These are phyloP conservation scores for Herpailurus yagouaroundi DNA, from an alignment of 2,113 vertebrate species.

Conservation along the genomic window DNA sequence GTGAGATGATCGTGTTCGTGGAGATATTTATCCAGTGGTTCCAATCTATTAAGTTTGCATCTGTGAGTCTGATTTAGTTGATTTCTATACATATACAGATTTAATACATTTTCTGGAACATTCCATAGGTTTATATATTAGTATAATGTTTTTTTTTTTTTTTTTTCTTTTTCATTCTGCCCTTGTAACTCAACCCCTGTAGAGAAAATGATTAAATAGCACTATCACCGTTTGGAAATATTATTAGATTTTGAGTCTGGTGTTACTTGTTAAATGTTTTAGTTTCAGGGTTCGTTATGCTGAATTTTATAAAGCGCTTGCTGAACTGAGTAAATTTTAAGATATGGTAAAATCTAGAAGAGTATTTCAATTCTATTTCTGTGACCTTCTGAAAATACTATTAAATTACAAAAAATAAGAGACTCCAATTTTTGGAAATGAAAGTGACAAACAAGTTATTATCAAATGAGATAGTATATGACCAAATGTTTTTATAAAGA, in stretches of 20 bases:
- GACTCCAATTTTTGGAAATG: neutral
- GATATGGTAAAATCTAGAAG: constrained; percentile 33
- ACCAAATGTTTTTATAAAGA: neutral
- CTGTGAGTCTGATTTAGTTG: constrained; percentile 8
- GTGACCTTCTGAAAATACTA: constrained; percentile 47
- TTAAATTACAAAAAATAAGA: constrained; percentile 15
- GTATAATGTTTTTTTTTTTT: neutral
- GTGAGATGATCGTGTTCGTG: neutral
- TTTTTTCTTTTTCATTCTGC: constrained; percentile 42
- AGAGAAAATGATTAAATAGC: constrained; percentile 49
- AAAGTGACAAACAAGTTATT: neutral
- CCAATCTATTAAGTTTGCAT: neutral
- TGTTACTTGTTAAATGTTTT: constrained; percentile 39
- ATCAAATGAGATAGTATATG: neutral
- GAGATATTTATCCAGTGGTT: constrained; percentile 32
- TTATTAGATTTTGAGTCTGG: constrained; percentile 24
- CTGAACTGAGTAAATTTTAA: constrained; percentile 35
- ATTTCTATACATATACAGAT: neutral
- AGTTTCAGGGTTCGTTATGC: constrained; percentile 34
- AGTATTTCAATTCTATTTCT: constrained; percentile 18
- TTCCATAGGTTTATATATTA: constrained; percentile 34
- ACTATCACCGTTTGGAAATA: constrained; percentile 29
- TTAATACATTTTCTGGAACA: neutral
- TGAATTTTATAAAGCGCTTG: constrained; percentile 55
- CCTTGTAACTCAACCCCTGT: constrained; percentile 31